Evolutionary conservation across 2,888 invertebrate genomes (phyloP), one percentile per base, ranked within the genome.

Genomic region (Barypeithes pellucidus): DNA sequence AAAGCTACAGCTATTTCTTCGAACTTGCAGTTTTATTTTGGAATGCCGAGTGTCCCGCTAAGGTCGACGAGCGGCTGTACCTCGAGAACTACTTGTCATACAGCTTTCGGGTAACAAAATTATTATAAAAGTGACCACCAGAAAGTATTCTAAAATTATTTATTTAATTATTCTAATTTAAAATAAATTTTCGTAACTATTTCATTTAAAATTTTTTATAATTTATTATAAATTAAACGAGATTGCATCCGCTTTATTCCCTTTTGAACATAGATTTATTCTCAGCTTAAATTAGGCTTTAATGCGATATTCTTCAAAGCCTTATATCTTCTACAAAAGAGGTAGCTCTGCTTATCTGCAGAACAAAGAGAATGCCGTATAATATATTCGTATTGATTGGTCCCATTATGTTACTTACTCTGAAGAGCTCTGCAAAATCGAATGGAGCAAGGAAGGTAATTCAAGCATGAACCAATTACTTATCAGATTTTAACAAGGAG

Each of bases 371-470:
- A 33, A 14, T 54, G 54, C 16, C 54, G 33, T 33, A 54, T 54
- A 54, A 54, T 54, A 33, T 54, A 54, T 54, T 54, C 54, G 54
- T 54, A 54, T 54, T 54, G 54, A 54, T 54, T 33, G 33, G 54
- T 33, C 33, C 54, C 33, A 33, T 33, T 54, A 54, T 54, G 54
- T 50, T 50, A 50, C 54, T 54, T 33, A 22, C 33, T 33, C n/a
- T 18, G 24, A 24, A 52, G 1, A 24, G 50, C 50, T 24, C 54
- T 12, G 54, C 14, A 54, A 54, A 54, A 54, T 50, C 22, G 24
- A 50, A 3, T 50, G 5, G 22, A 3, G 24, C 22, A n/a, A 24
- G 22, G 24, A 50, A 24, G 50, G 50, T 12, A 22, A 24, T 12
- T 50, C 18, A 11, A 47, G 11, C 11, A n/a, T 18, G 11, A 1